Percentiles rank a stretch among this genome's conserved stretches.
These are phyloP conservation scores for Lordiphosa collinella DNA, from an alignment of 1,140 invertebrate species.

Conservation along the genomic window DNA sequence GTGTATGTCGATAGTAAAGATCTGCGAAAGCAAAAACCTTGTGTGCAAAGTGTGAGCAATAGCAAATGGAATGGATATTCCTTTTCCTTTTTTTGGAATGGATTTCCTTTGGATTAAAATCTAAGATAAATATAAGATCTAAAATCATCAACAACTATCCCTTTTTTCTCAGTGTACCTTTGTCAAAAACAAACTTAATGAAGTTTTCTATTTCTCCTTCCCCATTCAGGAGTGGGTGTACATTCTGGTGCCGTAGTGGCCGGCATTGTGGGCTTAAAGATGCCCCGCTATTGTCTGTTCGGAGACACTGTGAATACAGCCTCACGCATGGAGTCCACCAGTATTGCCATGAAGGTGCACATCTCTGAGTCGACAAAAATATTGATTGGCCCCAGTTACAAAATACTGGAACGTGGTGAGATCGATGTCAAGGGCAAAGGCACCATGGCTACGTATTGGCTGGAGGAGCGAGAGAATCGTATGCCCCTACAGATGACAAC, in stretches of 20 bases:
- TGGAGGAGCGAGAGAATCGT: constrained; percentile 85
- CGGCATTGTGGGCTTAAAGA: constrained; percentile 96
- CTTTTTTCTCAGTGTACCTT: too few species aligned
- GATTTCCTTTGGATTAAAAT: too few species aligned
- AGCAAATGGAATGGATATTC: too few species aligned
- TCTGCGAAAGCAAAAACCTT: too few species aligned
- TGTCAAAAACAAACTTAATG: too few species aligned
- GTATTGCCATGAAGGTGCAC: constrained; percentile 95
- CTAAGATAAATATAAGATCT: too few species aligned
- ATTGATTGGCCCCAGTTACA: constrained; percentile 87
- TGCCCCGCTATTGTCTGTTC: constrained; percentile 91
- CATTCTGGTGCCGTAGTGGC: constrained; percentile 95
- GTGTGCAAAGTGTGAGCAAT: too few species aligned
- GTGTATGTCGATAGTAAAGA: too few species aligned
- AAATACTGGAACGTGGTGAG: constrained; percentile 89
- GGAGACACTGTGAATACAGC: constrained; percentile 96
- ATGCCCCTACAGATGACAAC: constrained; percentile 80
- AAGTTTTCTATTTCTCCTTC: too few species aligned
- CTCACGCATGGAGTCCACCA: constrained; percentile 94
- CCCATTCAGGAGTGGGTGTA: constrained; percentile 85
- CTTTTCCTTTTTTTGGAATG: too few species aligned
- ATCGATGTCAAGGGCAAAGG: constrained; percentile 93
- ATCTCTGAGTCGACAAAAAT: constrained; percentile 93
- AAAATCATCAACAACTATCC: too few species aligned
- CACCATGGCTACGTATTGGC: constrained; percentile 96